Evolutionary conservation across 2,888 invertebrate genomes (phyloP), one percentile per base, ranked within the genome.

Genomic region (Tetropium fuscum): DNA sequence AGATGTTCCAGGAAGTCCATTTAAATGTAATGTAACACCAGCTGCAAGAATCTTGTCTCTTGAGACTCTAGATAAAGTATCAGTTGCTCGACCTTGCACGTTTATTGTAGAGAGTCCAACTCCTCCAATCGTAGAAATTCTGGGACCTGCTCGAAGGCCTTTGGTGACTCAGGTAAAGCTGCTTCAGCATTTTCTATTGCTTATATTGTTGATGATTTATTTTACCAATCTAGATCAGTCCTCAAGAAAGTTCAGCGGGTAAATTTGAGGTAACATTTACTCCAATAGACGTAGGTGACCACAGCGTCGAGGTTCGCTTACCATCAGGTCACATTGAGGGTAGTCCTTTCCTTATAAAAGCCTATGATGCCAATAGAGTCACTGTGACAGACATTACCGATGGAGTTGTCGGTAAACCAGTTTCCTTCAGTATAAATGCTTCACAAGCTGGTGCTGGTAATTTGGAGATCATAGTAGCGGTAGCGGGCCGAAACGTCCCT

Each of bases 401-500:
- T 3, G 95, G 95, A 1, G 88, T 93, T 25, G 94, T 97, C 15
- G 95, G 96, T 10, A 93, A 95, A 79, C 94, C 95, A 4, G 94
- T 97, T 2, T 95, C 94, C 60, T 98, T 98, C 78, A 94, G 94
- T 72, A 97, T 97, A 85, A 90, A 90, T 73, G 90, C 90, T 45
- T 90, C 90, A 0, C 90, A 90, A 77, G 90, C 90, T 13, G 87
- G 98, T 63, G 97, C 97, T 44, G 98, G 98, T 16, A 98, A 98
- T 82, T 85, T 98, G 77, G 98, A 98, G 84, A 98, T 98, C 53
- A 97, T 98, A 61, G 97, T 98, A 0, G 96, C 97, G 0, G 97
- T 97, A 1, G 95, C 93, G 74, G 96, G 96, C 8, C 90, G 96
- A 75, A 98, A 98, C 82, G 97, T 98, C 10, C 98, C 98, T 6